Conservation (phyloP, 1,140 invertebrate species). For the Gryllus bimaculatus region DNA sequence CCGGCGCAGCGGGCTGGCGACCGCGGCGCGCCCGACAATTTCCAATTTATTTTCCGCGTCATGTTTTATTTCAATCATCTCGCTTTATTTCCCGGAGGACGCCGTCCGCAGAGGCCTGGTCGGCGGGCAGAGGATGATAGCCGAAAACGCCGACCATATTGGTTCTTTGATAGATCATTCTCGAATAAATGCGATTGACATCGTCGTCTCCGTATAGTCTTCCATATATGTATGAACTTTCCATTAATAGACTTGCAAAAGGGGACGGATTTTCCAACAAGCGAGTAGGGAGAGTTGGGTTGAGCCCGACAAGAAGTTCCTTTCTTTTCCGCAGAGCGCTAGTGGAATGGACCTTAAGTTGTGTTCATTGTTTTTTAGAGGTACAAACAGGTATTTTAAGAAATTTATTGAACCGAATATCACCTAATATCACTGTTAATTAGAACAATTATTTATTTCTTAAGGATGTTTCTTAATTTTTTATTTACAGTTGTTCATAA, state of each 20-base stretch:
- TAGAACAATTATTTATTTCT: no score
- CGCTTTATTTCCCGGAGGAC: background rate
- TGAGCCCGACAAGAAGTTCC: background rate
- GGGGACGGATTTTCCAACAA: background rate
- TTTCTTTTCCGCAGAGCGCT: background rate
- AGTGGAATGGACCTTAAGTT: no score
- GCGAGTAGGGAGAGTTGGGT: no score
- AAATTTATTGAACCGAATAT: no score
- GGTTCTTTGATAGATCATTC: background rate
- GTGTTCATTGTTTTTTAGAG: no score
- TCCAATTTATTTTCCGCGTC: background rate
- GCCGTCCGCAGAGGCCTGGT: no score
- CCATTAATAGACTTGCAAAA: background rate
- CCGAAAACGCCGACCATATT: background rate
- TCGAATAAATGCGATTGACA: background rate
- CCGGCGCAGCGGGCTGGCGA: background rate
- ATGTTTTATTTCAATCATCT: background rate
- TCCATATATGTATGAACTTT: constrained; percentile 2
- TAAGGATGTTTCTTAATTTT: no score
- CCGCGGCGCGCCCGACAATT: background rate
- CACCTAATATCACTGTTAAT: no score
- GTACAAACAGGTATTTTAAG: no score
- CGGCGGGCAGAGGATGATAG: background rate
- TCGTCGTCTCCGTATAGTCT: background rate
- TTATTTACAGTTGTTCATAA: no score